These are phyloP conservation scores for Falco rusticolus DNA, from an alignment of 2,797 vertebrate genomes.

Conservation along the genomic window DNA sequence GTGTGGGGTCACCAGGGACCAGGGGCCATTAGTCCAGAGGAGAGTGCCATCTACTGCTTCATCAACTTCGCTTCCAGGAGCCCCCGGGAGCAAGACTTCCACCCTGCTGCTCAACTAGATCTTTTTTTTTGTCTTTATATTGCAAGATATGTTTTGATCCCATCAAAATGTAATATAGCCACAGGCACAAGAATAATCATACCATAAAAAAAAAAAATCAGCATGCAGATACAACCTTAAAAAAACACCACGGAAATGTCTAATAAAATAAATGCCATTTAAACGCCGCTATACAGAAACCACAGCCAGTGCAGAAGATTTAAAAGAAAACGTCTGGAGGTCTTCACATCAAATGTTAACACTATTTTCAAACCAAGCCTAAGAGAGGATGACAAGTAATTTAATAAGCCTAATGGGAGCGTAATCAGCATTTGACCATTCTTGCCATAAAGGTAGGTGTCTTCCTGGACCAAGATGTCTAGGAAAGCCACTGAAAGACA, in stretches of 20 bases:
- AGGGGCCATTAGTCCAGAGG: background rate
- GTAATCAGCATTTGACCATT: conserved; percentile 10
- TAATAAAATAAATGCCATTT: conserved; percentile 13
- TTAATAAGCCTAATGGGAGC: conserved; percentile 7
- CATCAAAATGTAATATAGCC: background rate
- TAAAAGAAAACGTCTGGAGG: conserved; percentile 1
- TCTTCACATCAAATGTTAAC: conserved; percentile 7
- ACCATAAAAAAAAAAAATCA: background rate
- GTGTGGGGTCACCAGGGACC: background rate
- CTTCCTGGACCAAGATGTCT: background rate
- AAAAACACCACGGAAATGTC: background rate
- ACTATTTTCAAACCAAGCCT: conserved; percentile 17
- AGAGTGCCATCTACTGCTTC: background rate
- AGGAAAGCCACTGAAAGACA: background rate
- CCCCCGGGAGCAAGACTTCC: background rate
- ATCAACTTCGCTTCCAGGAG: background rate
- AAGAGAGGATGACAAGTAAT: background rate
- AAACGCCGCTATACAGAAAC: background rate
- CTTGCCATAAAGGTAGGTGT: background rate
- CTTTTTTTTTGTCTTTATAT: background rate
- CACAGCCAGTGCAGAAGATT: background rate
- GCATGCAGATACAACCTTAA: conserved; percentile 9
- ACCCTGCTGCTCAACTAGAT: background rate
- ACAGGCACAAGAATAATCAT: background rate
- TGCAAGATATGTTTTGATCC: background rate